Base-by-base conservation (phyloP, 2,888 invertebrate genomes). In the Sthenelais limicola region DNA sequence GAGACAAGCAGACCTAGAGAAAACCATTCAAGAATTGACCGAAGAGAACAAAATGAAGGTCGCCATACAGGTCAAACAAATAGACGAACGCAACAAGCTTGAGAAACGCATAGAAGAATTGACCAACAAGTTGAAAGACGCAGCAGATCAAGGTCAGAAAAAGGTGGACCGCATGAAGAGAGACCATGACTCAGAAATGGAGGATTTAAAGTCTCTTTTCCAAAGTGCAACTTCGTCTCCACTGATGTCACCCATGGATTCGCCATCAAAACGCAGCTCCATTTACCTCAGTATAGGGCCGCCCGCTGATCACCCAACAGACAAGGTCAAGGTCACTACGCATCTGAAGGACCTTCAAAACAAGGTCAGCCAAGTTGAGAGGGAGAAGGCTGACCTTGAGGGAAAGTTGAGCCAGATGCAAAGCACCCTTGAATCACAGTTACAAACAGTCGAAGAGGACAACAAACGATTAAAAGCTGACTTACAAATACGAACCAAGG, bases 41-140 rank as follows among this genome's bases (percentile, higher is more conserved):
- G 62, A 62, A 7, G 62, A 62, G 24, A 62, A 62, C 62, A 62
- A 62, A 28, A 38, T 62, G 9, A 62, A 62, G 24, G 62, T 62
- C 5, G 28, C 38, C 18, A 24, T 62, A 2, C 62, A 62, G 21
- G 62, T 62, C 35, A 62, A 62, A 28, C 62, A 62, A 21, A 62
- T 62, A 62, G 62, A 62, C 62, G 38, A 62, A 21, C 62, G 62
- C 12, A 62, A 62, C 62, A 35, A 38, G 38, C 62, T 62, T 21
- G 62, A 62, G 62, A 62, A 38, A 28, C 62, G 21, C 4, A 15
- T 62, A 3, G 62, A 62, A 18, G 38, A 62, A 3, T 7, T 62
- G 24, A 35, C 24, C 26, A 38, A 21, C 21, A 7, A 24, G 38
- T 43, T 62, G 1, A 62, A 38, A 24, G 38, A 62, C 3, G 38